Base-by-base conservation (phyloP, 2,797 vertebrate species). In the Sitta carolinensis region DNA sequence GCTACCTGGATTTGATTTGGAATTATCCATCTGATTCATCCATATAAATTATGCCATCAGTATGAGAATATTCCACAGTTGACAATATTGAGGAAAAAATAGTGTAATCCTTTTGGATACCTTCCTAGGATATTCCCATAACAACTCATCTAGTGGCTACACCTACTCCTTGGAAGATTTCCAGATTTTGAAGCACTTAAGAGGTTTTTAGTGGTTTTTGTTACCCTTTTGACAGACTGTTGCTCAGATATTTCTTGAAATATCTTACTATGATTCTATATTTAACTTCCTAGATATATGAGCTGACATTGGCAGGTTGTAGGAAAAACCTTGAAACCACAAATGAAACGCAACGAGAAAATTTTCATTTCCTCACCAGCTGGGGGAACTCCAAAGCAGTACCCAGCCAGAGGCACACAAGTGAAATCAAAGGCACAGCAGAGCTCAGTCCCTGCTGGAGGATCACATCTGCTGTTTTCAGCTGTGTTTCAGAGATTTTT, bases 401-500 rank as follows among this genome's bases (percentile, higher is more conserved):
- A 34, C 18, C 15, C 11, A 34, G 38, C 5, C 15, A 77, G 66
- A 52, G 30, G 6, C 13, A 52, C 15, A 16, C 7, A 17, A 2
- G 38, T 34, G n/a, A 83, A 58, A 51, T 58, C n/a, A 64, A 30
- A 58, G 25, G 17, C 27, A 34, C 12, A 51, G 25, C 6, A 52
- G 51, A 27, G 7, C 15, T 77, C n/a, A 47, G 7, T 13, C 14
- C 0, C 0, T 58, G 15, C 8, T 47, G 8, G 25, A 58, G 45
- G 12, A 58, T 70, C 29, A 34, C 3, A 6, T 43, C 25, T 64
- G 38, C 23, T 40, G 5, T 38, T 70, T 64, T 45, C 12, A 45
- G 7, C 12, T 34, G 8, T 38, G 10, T 26, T 34, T 58, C 45
- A 34, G 20, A 4, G 21, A 34, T 77, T 58, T 70, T 23, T 6